Conservation (phyloP, 2,797 vertebrate species). For the Lagorchestes hirsutus region DNA sequence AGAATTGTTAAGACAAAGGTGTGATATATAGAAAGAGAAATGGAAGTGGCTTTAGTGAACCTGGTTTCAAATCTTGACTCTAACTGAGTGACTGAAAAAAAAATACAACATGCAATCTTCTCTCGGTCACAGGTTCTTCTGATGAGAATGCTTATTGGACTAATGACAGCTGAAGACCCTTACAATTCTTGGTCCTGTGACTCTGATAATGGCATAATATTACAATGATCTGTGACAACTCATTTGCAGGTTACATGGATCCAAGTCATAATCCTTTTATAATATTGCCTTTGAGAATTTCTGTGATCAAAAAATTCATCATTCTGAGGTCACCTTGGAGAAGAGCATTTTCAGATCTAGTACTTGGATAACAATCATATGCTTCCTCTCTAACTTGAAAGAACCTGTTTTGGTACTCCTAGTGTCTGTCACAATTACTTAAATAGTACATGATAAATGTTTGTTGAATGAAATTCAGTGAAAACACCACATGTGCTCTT, state of each 20-base stretch:
- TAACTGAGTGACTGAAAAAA: neutral
- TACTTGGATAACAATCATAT: neutral
- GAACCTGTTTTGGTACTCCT: neutral
- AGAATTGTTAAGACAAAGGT: neutral
- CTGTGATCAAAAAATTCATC: neutral
- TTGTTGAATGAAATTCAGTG: neutral
- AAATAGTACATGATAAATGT: neutral
- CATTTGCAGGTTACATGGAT: neutral
- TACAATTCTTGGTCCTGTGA: neutral
- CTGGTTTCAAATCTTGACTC: neutral
- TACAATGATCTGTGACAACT: neutral
- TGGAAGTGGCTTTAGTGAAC: neutral
- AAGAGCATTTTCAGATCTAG: neutral
- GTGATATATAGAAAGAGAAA: neutral
- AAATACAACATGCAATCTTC: neutral
- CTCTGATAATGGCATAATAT: neutral
- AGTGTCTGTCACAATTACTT: neutral
- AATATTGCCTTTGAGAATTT: neutral
- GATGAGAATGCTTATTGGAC: neutral
- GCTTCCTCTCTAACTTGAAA: neutral
- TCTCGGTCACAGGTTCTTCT: neutral
- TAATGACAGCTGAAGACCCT: neutral
- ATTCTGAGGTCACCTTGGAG: neutral
- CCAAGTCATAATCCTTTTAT: neutral
- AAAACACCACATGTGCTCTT: neutral